Base-by-base conservation (phyloP, 1,140 invertebrate genomes). In the Mizuhopecten yessoensis region DNA sequence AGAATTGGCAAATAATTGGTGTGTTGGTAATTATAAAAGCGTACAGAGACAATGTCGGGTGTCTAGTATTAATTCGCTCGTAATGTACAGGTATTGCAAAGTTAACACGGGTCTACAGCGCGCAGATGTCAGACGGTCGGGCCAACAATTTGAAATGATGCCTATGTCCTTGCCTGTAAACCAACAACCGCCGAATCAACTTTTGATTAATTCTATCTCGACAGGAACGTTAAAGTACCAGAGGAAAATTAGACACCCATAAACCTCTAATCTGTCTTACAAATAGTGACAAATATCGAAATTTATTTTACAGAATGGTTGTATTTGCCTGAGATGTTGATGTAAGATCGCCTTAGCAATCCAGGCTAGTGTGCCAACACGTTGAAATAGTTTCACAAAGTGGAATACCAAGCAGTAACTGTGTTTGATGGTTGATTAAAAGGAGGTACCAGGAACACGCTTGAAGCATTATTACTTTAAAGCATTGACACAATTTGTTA, bases 1-100 rank as follows among this genome's bases (percentile, higher is more conserved):
- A 75, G 20, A n/a, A 75, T 75, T 75, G 57, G 57, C 57, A 75
- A 75, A 75, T 75, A 75, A 75, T 75, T 75, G n/a, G 57, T 75
- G 57, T 75, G n/a, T 29, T 29, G 57, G 57, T 29, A 75, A 29
- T 75, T 75, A 29, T 75, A 75, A 75, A 75, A 75, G n/a, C 5
- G 23, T n/a, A 29, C 57, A 29, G 57, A 75, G 57, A 75, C 57
- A 75, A 75, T 75, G 17, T 29, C 29, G n/a, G 3, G 45, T 23
- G 23, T 17, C 9, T 75, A 75, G 57, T 75, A 29, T 75, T 75
- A 75, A 75, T 75, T 75, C n/a, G 57, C 17, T n/a, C 11, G 11
- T 29, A 75, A 75, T 75, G n/a, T 75, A 75, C 57, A 75, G 57
- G 57, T 75, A 75, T 75, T 13, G 23, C 11, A 75, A 23, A 75